A percentile compares a stretch with the other conserved stretches of the same genome.
These are phyloP conservation scores for Apamea monoglypha DNA, from an alignment of 2,888 invertebrate genomes.

Conservation along the genomic window DNA sequence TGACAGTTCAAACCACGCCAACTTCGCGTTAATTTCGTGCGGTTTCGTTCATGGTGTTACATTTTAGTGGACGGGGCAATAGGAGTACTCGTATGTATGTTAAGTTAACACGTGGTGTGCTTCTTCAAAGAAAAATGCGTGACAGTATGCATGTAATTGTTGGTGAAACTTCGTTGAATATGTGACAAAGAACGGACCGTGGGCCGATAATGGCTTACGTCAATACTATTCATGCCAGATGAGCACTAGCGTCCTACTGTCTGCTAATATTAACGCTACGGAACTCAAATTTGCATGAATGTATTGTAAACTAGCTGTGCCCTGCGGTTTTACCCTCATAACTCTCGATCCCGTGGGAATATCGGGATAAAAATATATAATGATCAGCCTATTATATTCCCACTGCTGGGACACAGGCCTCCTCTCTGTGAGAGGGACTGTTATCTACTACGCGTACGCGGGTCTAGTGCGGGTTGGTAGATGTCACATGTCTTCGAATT, in stretches of 20 bases:
- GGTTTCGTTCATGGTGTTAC: too few relatives aligned
- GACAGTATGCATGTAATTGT: neutral
- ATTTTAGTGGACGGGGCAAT: neutral
- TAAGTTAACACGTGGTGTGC: neutral
- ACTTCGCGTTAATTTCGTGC: too few relatives aligned
- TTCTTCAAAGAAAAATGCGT: neutral
- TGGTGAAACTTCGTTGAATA: neutral
- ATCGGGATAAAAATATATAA: neutral
- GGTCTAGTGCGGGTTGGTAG: too few relatives aligned
- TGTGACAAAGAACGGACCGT: neutral
- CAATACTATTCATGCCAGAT: conserved; percentile 29
- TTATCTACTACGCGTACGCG: too few relatives aligned
- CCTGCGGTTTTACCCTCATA: neutral
- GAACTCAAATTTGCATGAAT: neutral
- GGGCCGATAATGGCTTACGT: conserved; percentile 25
- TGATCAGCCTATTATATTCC: too few relatives aligned
- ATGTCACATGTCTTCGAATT: too few relatives aligned
- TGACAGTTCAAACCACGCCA: too few relatives aligned
- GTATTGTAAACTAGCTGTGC: neutral
- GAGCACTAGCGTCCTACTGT: conserved; percentile 19
- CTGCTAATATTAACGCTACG: conserved; percentile 15
- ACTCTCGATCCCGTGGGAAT: neutral
- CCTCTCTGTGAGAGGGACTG: too few relatives aligned
- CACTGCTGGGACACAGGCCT: too few relatives aligned
- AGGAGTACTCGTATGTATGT: neutral